Base-by-base conservation (phyloP, 2,797 vertebrate species). In the Acrocephalus scirpaceus region DNA sequence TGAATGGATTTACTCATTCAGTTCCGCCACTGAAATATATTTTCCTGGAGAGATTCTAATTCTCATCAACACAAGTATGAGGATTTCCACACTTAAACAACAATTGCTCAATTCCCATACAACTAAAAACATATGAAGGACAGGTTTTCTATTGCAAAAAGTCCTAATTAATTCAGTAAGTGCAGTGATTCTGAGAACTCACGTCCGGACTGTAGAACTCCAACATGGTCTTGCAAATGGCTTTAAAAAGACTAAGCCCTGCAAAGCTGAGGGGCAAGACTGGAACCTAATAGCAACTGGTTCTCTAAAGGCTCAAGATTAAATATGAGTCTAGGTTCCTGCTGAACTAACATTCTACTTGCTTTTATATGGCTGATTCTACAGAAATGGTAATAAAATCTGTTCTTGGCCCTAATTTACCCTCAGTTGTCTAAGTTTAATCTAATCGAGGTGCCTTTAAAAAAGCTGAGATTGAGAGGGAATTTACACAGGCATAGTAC, bases 61-160 rank as follows among this genome's bases (percentile, higher is more conserved):
- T 64, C 56, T 76, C 81, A 79, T 57, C n/a, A 57, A 65, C 60
- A 34, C 5, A 85, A 92, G 21, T 13, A 88, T 73, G 44, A 90
- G 20, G n/a, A 74, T 80, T 88, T 95, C 85, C 79, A 88, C 69
- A 80, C 34, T 75, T 82, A 67, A 84, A 76, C 51, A 83, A 50
- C 23, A 80, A 75, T 58, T 95, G 90, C 65, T 77, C 66, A 80
- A 88, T 65, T 91, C 75, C 61, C 30, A 71, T 40, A 67, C 25
- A 90, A 92, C 70, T 81, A 16, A 88, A 95, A 90, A 30, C 70
- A 90, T 26, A 86, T 11, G 61, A 89, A 89, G 34, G 38, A 67
- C 6, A n/a, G 25, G 38, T 12, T 47, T 86, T 54, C 61, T 67
- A 29, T 9, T 72, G 42, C 16, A 4, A 70, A n/a, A 76, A 86